Evolutionary conservation across 2,888 invertebrate species (phyloP), one percentile per base, ranked within the genome.

Genomic region (Drosophila prolongata): DNA sequence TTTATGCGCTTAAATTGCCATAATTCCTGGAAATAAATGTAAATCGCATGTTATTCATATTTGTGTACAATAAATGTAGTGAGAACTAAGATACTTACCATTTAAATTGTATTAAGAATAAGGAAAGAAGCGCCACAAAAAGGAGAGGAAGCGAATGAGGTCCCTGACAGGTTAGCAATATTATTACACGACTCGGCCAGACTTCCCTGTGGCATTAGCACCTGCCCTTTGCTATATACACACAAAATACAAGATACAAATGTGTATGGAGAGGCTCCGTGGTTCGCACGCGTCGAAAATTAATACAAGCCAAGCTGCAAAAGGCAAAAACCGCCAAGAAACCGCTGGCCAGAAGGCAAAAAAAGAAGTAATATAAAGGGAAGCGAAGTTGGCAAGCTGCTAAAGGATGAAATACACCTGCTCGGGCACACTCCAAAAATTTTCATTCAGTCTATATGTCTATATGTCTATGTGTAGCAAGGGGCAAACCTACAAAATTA

Each of bases 251-350:
- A 16, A 30, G 40, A 47, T 42, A 60, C 42, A 40, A 34, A 73
- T 58, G 4, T n/a, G 30, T 44, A 60, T 16, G 37, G 27, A 43
- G 9, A 9, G 47, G 30, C 30, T 40, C 10, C 16, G 10, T 5
- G 42, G 13, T 77, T 85, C 70, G 80, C 82, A 79, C 77, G 77
- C 78, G 86, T 50, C 68, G 62, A 68, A 78, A 77, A 82, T 80
- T 47, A 74, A 77, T 78, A 66, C 66, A 70, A 79, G 64, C 67
- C 85, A 81, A 81, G 78, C 81, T 85, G 81, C 82, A 81, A 81
- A 77, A 59, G 76, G 66, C 78, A 60, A 67, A 47, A 65, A 61
- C 61, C 64, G 53, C 71, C 58, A 70, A 66, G 75, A 67, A 79
- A 74, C 58, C 59, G 19, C 43, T 43, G 47, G 60, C 37, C 52